These are phyloP conservation scores for Spondyliosoma cantharus DNA, from an alignment of 2,797 vertebrate genomes.

Conservation along the genomic window DNA sequence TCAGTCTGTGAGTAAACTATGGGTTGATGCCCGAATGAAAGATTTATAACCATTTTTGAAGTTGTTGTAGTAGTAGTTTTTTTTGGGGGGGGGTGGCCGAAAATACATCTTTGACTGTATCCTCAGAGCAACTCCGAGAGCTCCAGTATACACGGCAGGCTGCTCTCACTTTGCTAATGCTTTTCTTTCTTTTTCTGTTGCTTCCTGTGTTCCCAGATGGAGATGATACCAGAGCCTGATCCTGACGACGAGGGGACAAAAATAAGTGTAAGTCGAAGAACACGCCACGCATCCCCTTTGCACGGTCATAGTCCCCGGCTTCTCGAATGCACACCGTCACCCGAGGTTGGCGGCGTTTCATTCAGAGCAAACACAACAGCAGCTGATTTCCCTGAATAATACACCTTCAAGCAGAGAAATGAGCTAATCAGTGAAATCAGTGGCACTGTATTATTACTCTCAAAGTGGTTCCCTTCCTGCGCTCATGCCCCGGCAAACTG, in stretches of 20 bases:
- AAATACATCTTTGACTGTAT: constrained; percentile 16
- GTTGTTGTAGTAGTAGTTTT: constrained; percentile 32
- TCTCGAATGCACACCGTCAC: neutral
- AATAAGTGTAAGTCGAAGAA: constrained; percentile 91
- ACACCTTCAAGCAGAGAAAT: constrained; percentile 64
- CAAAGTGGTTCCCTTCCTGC: constrained; percentile 53
- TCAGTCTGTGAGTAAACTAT: constrained; percentile 42
- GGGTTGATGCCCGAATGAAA: constrained; percentile 60
- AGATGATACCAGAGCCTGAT: constrained; percentile 89
- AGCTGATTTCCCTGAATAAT: constrained; percentile 72
- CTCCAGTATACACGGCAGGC: neutral
- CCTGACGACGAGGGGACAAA: constrained; percentile 94
- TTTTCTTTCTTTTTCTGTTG: constrained; percentile 37
- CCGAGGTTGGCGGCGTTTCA: constrained; percentile 16
- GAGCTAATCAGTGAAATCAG: constrained; percentile 73
- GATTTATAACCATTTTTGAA: constrained; percentile 54
- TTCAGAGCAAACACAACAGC: constrained; percentile 60
- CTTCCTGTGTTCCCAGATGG: constrained; percentile 84
- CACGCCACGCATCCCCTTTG: neutral
- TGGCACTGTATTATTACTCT: constrained; percentile 70
- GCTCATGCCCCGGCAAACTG: constrained; percentile 30
- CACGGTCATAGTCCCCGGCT: neutral
- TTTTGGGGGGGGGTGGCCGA: constrained; percentile 17
- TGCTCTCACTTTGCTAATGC: constrained; percentile 40
- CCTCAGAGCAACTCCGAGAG: constrained; percentile 1